Percentiles rank a stretch among this genome's conserved stretches.
These are phyloP conservation scores for Tokudaia tokunoshimensis DNA, from an alignment of 2,797 vertebrate species.

Conservation along the genomic window DNA sequence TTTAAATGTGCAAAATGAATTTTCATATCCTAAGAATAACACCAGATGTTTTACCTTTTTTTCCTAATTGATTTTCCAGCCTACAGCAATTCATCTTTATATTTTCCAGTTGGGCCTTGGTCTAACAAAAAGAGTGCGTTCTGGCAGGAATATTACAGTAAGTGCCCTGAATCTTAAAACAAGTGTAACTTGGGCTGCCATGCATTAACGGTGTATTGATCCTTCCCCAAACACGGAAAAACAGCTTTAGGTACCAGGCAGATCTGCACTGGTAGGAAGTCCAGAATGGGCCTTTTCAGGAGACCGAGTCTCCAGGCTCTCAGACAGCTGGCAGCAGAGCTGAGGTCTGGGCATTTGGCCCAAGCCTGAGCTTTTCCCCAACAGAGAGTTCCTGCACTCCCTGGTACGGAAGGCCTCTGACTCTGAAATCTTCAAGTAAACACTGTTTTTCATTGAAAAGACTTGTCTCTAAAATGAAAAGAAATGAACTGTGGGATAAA, in stretches of 20 bases:
- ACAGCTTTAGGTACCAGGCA: conserved; percentile 57
- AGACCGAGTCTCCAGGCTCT: conserved; percentile 22
- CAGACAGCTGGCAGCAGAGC: conserved; percentile 44
- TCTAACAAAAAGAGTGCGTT: conserved; percentile 70
- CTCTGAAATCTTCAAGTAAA: conserved; percentile 65
- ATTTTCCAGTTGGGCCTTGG: conserved; percentile 72
- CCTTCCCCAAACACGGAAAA: conserved; percentile 36
- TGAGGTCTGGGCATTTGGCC: conserved; percentile 71
- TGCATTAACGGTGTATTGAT: conserved; percentile 41
- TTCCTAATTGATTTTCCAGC: conserved; percentile 78
- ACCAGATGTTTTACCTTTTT: conserved; percentile 74
- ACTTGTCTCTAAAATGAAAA: conserved; percentile 58
- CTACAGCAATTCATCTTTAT: conserved; percentile 64
- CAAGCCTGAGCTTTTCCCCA: conserved; percentile 48
- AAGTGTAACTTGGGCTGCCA: conserved; percentile 1
- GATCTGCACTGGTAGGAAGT: background rate
- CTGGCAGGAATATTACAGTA: conserved; percentile 58
- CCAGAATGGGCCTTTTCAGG: conserved; percentile 35
- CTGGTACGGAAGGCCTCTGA: conserved; percentile 71
- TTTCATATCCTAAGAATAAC: conserved; percentile 75
- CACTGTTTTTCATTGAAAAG: conserved; percentile 55
- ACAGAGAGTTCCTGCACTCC: conserved; percentile 38
- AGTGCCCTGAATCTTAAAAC: conserved; percentile 73
- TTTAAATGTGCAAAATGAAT: conserved; percentile 71
- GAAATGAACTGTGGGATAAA: background rate